Percentiles rank a stretch among this genome's conserved stretches.
These are phyloP conservation scores for Erebia epiphron DNA, from an alignment of 2,888 invertebrate species.

Conservation along the genomic window DNA sequence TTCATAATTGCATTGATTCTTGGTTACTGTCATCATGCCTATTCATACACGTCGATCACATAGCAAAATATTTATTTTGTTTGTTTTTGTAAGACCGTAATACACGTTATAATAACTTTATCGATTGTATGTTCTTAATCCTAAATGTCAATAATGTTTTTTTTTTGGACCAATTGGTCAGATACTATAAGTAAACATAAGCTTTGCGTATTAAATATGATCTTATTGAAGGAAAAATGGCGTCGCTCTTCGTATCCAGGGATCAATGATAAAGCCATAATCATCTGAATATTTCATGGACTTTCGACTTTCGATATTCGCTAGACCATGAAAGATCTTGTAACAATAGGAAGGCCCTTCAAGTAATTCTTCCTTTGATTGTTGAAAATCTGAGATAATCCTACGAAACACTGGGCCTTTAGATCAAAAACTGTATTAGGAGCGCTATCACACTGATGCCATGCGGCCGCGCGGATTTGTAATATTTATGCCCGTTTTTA, in stretches of 20 bases:
- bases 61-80: not conserved
- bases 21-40: too few species aligned
- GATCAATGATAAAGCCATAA: slow-evolving; percentile 38
- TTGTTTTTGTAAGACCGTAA: too few species aligned
- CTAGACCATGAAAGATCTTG: slow-evolving; percentile 34
- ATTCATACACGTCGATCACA: too few species aligned
- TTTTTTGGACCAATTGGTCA: not conserved
- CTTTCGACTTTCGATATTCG: slow-evolving; percentile 44
- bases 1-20: too few species aligned
- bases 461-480: too few species aligned
- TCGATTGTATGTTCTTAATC: too few species aligned
- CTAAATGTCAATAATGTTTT: too few species aligned
- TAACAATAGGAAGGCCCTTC: slow-evolving; percentile 34
- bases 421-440: slow-evolving; percentile 32
- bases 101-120: too few species aligned
- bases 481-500: too few species aligned
- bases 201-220: not conserved
- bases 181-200: not conserved
- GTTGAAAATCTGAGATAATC: slow-evolving; percentile 37
- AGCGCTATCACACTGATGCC: not conserved
- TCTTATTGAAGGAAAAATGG: not conserved
- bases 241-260: slow-evolving; percentile 1
- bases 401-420: slow-evolving; percentile 34
- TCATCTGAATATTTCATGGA: slow-evolving; percentile 44
- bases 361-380: slow-evolving; percentile 41